Conservation (phyloP, 1,140 invertebrate species). For the Charaxes varanes region DNA sequence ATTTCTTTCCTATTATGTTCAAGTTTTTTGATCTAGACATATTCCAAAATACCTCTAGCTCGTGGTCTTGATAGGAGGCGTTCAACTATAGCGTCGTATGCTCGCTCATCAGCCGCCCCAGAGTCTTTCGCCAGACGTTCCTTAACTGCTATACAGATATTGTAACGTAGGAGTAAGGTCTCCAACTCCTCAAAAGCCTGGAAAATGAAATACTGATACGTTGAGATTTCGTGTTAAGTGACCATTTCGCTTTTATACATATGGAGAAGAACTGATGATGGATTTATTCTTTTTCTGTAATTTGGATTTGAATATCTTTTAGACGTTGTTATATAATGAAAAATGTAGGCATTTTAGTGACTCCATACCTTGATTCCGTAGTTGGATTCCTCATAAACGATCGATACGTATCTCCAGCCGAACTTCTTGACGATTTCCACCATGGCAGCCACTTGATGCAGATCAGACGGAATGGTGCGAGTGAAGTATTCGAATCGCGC, state of each 20-base stretch:
- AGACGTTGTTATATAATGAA: too few relatives aligned
- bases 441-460: slow-evolving; percentile 96
- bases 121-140: slow-evolving; percentile 96
- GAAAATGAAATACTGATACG: slow-evolving; percentile 3
- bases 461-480: slow-evolving; percentile 95
- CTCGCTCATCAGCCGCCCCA: slow-evolving; percentile 89
- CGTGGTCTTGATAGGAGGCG: slow-evolving; percentile 87
- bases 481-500: slow-evolving; percentile 96
- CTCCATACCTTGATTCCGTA: slow-evolving; percentile 88
- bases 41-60: slow-evolving; percentile 86
- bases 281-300: too few relatives aligned
- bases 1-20: too few relatives aligned
- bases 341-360: not conserved
- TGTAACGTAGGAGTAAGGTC: slow-evolving; percentile 83
- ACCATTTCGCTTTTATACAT: too few relatives aligned
- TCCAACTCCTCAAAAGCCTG: slow-evolving; percentile 96
- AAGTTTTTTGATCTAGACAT: too few relatives aligned
- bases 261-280: too few relatives aligned
- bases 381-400: slow-evolving; percentile 97
- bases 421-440: slow-evolving; percentile 95
- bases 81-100: slow-evolving; percentile 91
- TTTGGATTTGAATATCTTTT: too few relatives aligned
- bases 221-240: too few relatives aligned
- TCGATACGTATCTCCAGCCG: slow-evolving; percentile 95
- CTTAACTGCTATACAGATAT: slow-evolving; percentile 95